A percentile compares a stretch with the other conserved stretches of the same genome.
These are phyloP conservation scores for Rostratula benghalensis DNA, from an alignment of 2,113 vertebrate species.

Conservation along the genomic window DNA sequence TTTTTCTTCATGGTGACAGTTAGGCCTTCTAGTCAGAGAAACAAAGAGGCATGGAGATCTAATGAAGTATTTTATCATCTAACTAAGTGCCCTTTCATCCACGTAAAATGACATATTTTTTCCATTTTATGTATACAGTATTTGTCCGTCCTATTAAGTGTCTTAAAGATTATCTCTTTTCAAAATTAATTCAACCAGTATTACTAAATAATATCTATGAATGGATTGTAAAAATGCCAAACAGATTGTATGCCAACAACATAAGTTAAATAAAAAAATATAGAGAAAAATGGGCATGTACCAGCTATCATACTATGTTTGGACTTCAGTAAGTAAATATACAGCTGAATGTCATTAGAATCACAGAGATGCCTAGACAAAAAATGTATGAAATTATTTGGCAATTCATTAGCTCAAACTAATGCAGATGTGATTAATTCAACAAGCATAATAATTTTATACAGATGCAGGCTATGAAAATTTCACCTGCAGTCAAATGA, in stretches of 20 bases:
- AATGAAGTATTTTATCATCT: background rate
- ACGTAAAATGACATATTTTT: background rate
- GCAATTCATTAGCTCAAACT: background rate
- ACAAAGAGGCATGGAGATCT: background rate
- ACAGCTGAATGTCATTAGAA: background rate
- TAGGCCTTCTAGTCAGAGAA: background rate
- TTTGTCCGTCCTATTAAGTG: background rate
- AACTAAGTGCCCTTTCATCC: background rate
- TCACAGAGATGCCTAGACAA: background rate
- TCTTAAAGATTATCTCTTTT: background rate
- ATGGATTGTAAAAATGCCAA: background rate
- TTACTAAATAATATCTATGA: background rate
- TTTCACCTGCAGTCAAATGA: background rate
- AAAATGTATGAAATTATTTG: background rate
- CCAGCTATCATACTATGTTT: background rate
- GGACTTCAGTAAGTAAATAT: background rate
- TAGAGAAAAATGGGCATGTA: background rate
- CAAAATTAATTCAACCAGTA: background rate
- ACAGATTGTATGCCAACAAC: background rate
- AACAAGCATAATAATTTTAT: background rate
- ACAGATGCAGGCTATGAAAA: background rate
- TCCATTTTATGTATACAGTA: background rate
- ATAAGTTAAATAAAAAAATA: background rate
- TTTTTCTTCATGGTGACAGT: background rate
- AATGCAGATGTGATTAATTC: background rate